A percentile compares a stretch with the other conserved stretches of the same genome.
phyloP scores from a whole-genome alignment of 2,797 vertebrate genomes.

The Gambusia yucatana region DNA sequence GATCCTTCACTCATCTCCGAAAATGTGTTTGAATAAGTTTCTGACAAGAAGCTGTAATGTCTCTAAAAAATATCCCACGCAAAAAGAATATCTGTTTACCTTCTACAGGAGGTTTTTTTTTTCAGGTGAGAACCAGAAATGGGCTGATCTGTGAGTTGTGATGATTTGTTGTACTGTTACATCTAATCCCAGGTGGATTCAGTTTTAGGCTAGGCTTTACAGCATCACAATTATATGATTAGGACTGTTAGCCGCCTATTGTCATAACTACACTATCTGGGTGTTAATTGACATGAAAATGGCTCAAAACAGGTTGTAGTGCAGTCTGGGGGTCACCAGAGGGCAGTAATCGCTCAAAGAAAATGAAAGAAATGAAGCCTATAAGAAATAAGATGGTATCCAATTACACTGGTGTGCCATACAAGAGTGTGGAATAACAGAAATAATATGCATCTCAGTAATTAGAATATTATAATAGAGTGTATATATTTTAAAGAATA shows the following conservation, averaged over 20 bases:
- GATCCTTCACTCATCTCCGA: conserved; percentile 25
- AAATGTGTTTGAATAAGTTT: conserved; percentile 27
- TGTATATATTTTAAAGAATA: background rate
- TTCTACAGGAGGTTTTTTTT: background rate
- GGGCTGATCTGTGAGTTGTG: background rate
- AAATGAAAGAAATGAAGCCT: too few relatives aligned
- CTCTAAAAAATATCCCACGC: background rate
- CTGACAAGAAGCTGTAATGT: conserved; percentile 24
- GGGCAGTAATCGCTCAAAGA: conserved; percentile 5
- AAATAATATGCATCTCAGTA: background rate
- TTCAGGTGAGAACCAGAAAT: background rate
- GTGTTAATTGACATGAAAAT: background rate
- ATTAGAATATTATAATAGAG: background rate
- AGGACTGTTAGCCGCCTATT: background rate
- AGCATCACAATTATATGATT: background rate
- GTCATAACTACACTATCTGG: background rate
- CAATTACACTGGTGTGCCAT: background rate
- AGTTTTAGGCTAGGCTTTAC: background rate
- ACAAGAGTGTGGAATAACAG: background rate
- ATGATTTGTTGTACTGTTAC: background rate
- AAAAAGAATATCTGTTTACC: background rate
- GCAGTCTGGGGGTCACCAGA: background rate
- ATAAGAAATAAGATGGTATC: background rate
- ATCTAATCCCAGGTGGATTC: background rate
- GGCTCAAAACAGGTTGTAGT: background rate